A percentile compares a stretch with the other conserved stretches of the same genome.
Evolutionary conservation across 53 echinoderm and acorn worm genomes (phyloP).

Genomic region (Paracentrotus lividus): DNA sequence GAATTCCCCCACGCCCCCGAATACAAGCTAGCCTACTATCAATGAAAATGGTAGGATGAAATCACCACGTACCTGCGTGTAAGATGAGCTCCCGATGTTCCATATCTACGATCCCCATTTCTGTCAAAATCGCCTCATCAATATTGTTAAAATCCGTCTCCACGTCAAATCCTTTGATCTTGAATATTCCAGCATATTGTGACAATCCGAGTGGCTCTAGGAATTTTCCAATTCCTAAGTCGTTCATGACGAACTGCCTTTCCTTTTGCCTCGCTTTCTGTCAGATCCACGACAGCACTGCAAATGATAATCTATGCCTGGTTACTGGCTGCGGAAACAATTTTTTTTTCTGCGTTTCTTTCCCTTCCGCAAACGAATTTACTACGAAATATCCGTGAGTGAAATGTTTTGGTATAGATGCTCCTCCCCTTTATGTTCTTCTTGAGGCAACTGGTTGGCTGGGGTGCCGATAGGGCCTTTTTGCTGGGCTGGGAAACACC

Average conservation of each 20-base stretch:
- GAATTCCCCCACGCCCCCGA: constrained; percentile 63
- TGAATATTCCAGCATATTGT: constrained; percentile 93
- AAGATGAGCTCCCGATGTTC: constrained; percentile 90
- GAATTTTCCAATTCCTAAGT: constrained; percentile 95
- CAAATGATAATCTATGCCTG: constrained; percentile 72
- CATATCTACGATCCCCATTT: constrained; percentile 87
- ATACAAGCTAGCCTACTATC: background rate
- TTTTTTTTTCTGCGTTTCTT: constrained; percentile 26
- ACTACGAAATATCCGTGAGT: constrained; percentile 27
- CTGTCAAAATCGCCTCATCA: constrained; percentile 82
- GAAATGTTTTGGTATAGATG: constrained; percentile 54
- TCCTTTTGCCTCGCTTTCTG: constrained; percentile 30
- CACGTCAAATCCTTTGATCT: constrained; percentile 97
- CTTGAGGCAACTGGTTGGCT: constrained; percentile 79
- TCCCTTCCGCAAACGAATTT: constrained; percentile 54
- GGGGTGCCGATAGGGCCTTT: constrained; percentile 86
- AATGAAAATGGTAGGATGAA: constrained; percentile 58
- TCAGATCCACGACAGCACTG: constrained; percentile 55
- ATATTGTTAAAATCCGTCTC: constrained; percentile 92
- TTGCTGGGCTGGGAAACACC: constrained; percentile 82
- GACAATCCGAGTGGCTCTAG: constrained; percentile 94
- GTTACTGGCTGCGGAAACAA: constrained; percentile 61
- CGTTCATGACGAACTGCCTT: constrained; percentile 83
- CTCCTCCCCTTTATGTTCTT: constrained; percentile 65
- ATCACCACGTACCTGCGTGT: constrained; percentile 88